Evolutionary conservation across 2,888 invertebrate genomes (phyloP), one percentile per base, ranked within the genome.

Genomic region (Eupithecia insigniata): DNA sequence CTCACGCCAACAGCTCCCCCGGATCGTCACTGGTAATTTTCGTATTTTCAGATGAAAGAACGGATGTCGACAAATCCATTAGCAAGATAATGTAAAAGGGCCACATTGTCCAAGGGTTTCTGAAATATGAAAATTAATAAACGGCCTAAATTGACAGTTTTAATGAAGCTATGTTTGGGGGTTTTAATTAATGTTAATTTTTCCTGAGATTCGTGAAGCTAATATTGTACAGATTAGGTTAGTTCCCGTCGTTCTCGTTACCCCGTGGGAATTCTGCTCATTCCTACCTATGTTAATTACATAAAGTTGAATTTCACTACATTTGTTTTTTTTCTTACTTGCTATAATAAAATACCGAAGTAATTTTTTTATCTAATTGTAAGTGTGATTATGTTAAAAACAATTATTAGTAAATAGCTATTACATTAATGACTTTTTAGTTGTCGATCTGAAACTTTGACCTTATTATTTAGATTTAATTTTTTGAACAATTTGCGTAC

Each of bases 1-100:
- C 84, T 84, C 76, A 85, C 86, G 79, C 66, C n/a, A 85, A 67
- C 36, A 86, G 76, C 58, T 83, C 81, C 1, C 75, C 80, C 18
- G 86, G 81, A 67, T 84, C 81, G 36, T 84, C 85, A 0, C 73
- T 77, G 8, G 70, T 46, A 22, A 66, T 34, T n/a, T 34, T 75
- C 18, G 65, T 61, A 16, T 46, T 39, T 34, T 66, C 62, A 6
- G 61, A 8, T 43, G 51, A n/a, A 39, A 69, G 68, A 36, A 43
- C 43, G 10, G 70, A 26, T 22, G 66, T 46, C 8, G 36, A 62
- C 66, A 28, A 36, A 62, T 51, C 39, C 14, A 74, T 62, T 32
- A 74, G 36, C 14, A 64, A 7, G 51, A 71, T 36, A 26, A 36
- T 67, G 67, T 62, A 64, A 51, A 71, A 36, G 6, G 46, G n/a